These are phyloP conservation scores for Lucilia sericata DNA, from an alignment of 1,140 invertebrate species.

Conservation along the genomic window DNA sequence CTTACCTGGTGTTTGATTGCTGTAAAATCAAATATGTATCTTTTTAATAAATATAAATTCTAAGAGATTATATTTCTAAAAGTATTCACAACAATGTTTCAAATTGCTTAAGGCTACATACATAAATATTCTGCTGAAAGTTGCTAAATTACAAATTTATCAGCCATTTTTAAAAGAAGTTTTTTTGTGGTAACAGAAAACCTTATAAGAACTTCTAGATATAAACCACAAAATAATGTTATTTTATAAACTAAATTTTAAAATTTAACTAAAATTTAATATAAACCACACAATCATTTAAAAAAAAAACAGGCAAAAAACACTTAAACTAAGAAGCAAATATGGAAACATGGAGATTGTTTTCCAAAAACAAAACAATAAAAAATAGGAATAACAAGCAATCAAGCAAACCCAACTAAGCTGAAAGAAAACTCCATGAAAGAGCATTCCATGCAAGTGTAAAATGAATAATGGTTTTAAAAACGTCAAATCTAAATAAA, in stretches of 20 bases:
- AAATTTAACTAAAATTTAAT: background rate
- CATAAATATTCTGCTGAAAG: background rate
- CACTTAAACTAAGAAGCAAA: no score
- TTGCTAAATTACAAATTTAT: background rate
- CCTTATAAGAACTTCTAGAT: no score
- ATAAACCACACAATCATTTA: background rate
- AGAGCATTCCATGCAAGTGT: conserved; percentile 1
- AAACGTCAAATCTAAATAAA: conserved; percentile 19
- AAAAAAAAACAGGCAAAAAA: background rate
- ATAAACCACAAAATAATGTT: background rate
- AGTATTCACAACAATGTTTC: no score
- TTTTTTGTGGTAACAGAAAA: no score
- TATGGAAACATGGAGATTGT: no score
- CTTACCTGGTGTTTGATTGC: no score
- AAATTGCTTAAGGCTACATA: background rate
- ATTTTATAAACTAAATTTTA: background rate
- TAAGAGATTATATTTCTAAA: no score
- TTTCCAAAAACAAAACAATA: no score
- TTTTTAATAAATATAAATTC: no score
- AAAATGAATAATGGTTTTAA: conserved; percentile 40
- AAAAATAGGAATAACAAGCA: background rate
- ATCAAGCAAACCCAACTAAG: conserved; percentile 3
- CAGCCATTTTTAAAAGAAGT: background rate
- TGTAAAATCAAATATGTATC: no score
- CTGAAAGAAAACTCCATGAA: conserved; percentile 8